Conservation (phyloP, 2,888 invertebrate genomes). For the Epiblema foenella region DNA sequence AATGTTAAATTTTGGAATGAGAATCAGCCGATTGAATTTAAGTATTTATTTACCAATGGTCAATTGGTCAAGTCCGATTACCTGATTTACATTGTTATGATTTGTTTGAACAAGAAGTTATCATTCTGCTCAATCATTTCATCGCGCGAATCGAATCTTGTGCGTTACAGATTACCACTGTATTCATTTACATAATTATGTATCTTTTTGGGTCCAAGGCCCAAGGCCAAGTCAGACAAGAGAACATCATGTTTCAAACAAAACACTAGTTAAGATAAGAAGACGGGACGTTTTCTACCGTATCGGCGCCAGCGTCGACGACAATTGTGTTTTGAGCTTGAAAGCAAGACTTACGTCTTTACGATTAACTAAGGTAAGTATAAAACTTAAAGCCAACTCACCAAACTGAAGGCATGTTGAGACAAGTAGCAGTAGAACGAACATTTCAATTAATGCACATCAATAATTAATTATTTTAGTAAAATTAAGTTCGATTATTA, state of each 20-base stretch:
- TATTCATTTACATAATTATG: background rate
- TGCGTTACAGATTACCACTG: background rate
- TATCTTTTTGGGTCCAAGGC: background rate
- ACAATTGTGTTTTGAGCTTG: background rate
- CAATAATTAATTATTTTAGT: background rate
- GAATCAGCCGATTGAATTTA: no score
- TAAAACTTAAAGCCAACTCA: slow-evolving; percentile 34
- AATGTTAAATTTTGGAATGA: no score
- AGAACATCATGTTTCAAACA: background rate
- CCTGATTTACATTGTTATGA: no score
- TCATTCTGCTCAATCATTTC: background rate
- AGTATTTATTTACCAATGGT: no score
- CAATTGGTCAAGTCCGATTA: no score
- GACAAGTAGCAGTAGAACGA: slow-evolving; percentile 23
- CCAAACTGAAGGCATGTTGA: slow-evolving; percentile 36
- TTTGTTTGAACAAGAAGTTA: no score
- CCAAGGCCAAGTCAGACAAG: background rate
- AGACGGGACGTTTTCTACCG: background rate
- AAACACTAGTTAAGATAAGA: slow-evolving; percentile 1
- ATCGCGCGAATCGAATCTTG: background rate
- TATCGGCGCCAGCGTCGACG: background rate
- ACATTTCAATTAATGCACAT: slow-evolving; percentile 12
- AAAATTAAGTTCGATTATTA: background rate
- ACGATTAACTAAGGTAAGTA: background rate
- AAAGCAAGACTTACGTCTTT: background rate